Conservation (phyloP, 1,140 invertebrate genomes). For the Cotesia vestalis region DNA sequence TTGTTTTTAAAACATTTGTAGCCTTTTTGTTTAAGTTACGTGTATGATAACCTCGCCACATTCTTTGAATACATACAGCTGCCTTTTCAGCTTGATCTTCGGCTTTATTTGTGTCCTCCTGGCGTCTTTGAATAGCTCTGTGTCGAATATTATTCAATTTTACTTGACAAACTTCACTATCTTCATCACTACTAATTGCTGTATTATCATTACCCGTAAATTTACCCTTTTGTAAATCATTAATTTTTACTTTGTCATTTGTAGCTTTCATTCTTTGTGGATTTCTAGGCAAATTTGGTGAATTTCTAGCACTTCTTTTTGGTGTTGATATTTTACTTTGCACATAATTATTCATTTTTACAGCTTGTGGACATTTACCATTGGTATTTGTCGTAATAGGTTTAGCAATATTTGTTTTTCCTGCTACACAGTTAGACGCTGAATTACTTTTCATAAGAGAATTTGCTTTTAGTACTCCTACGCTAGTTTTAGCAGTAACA, state of each 20-base stretch:
- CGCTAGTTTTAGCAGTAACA: conserved; percentile 50
- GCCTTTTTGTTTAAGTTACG: conserved; percentile 81
- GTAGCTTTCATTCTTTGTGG: conserved; percentile 51
- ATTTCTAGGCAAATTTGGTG: conserved; percentile 53
- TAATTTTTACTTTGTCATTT: conserved; percentile 49
- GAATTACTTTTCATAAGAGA: conserved; percentile 56
- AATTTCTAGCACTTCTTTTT: conserved; percentile 51
- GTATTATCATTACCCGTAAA: conserved; percentile 44
- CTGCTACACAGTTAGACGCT: conserved; percentile 50
- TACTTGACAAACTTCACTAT: conserved; percentile 70
- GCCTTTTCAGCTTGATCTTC: conserved; percentile 66
- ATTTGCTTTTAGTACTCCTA: conserved; percentile 49
- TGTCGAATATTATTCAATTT: conserved; percentile 71
- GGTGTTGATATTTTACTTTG: conserved; percentile 57
- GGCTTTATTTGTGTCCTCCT: conserved; percentile 63
- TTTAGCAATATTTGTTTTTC: conserved; percentile 55
- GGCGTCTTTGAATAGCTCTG: conserved; percentile 68
- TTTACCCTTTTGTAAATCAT: conserved; percentile 44
- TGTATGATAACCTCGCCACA: conserved; percentile 87
- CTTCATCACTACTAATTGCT: conserved; percentile 65
- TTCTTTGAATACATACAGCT: conserved; percentile 84
- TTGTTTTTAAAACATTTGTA: conserved; percentile 76
- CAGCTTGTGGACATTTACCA: conserved; percentile 56
- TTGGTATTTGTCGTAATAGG: conserved; percentile 51
- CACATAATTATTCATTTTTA: conserved; percentile 63